A percentile compares a stretch with the other conserved stretches of the same genome.
These are phyloP conservation scores for Bubalus kerabau DNA, from an alignment of 2,113 vertebrate genomes.

Conservation along the genomic window DNA sequence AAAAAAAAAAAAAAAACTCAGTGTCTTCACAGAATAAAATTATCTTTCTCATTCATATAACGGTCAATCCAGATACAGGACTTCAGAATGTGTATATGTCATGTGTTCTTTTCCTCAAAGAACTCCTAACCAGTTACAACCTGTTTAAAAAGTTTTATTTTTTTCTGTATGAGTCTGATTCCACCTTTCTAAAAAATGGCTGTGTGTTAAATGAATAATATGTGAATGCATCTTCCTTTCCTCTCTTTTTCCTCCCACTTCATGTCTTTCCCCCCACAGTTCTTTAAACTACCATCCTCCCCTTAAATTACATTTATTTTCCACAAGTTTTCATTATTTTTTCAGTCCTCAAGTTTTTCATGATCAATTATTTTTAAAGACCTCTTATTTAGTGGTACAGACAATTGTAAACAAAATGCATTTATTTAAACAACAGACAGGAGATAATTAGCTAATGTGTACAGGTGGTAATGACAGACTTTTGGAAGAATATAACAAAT, in stretches of 20 bases:
- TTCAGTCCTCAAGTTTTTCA: conserved; percentile 5
- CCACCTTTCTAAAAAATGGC: neutral
- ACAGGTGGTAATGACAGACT: conserved; percentile 71
- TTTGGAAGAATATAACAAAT: conserved; percentile 60
- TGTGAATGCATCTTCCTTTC: neutral
- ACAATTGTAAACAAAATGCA: conserved; percentile 64
- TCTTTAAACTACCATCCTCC: neutral
- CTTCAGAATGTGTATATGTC: neutral
- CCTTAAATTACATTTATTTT: conserved; percentile 20
- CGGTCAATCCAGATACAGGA: neutral
- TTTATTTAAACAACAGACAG: conserved; percentile 70
- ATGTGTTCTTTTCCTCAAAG: neutral
- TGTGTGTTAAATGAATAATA: neutral
- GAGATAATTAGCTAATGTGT: conserved; percentile 67
- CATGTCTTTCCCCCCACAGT: neutral
- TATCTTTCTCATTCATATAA: neutral
- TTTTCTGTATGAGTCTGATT: neutral
- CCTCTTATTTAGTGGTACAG: conserved; percentile 35
- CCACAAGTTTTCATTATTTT: neutral
- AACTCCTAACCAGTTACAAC: neutral
- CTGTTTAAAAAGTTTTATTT: neutral
- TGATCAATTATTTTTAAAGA: conserved; percentile 59
- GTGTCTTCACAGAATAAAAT: neutral
- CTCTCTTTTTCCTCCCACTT: neutral
- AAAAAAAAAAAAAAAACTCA: neutral